These are phyloP conservation scores for Hippopotamyrus pictus DNA, from an alignment of 2,797 vertebrate genomes.

Conservation along the genomic window DNA sequence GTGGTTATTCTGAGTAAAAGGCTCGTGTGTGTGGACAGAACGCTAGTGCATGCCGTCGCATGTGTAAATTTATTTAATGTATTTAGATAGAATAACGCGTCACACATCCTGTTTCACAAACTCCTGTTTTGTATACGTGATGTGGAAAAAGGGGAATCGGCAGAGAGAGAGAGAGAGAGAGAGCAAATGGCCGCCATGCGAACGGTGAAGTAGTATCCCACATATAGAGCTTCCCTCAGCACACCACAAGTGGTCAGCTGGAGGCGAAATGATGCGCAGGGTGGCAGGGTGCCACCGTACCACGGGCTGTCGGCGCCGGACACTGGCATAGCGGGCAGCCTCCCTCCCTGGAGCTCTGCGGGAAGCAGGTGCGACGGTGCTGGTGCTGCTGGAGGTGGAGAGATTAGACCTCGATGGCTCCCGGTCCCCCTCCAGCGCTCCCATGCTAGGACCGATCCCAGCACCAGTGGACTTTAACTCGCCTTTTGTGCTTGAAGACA, in stretches of 20 bases:
- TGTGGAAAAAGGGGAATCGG: not conserved
- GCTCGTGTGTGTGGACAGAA: not conserved
- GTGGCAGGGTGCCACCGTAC: not conserved
- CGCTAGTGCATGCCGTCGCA: not conserved
- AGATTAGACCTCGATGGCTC: not conserved
- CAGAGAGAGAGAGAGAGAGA: not conserved
- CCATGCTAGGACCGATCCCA: not conserved
- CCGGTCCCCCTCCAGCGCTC: not conserved
- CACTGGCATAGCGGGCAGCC: not conserved
- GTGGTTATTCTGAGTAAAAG: not conserved
- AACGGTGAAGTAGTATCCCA: not conserved
- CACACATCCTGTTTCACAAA: not conserved
- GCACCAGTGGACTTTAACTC: not conserved
- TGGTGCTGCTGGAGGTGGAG: not conserved
- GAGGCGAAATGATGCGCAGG: not conserved
- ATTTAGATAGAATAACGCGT: not conserved
- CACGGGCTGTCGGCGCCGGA: not conserved
- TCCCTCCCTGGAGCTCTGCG: slow-evolving; percentile 3
- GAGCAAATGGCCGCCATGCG: slow-evolving; percentile 15
- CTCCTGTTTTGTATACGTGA: not conserved
- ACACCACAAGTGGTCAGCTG: not conserved
- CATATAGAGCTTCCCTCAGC: not conserved
- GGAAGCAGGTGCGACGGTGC: not conserved
- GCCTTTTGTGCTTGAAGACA: not conserved
- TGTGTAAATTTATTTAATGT: not conserved